Conservation (phyloP, 2,113 vertebrate genomes). For the Naja naja region DNA sequence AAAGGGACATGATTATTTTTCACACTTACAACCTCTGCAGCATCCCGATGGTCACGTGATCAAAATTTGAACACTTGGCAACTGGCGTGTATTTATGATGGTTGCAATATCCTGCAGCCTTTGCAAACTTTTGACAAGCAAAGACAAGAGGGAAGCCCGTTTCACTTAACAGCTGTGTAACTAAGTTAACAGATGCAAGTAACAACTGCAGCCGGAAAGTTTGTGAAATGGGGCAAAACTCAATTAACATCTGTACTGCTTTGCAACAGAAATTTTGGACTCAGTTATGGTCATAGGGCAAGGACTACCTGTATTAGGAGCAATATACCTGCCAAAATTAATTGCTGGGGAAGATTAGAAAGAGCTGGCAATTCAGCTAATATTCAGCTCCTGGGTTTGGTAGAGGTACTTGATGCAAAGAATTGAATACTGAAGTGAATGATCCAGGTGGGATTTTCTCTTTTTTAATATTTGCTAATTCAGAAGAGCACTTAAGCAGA, state of each 20-base stretch:
- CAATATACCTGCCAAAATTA: neutral
- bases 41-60: neutral
- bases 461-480: neutral
- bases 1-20: neutral
- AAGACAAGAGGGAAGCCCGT: neutral
- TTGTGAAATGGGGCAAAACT: neutral
- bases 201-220: neutral
- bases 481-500: neutral
- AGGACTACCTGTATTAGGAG: neutral
- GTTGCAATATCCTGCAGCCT: neutral
- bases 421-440: neutral
- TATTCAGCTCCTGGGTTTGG: neutral
- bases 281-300: neutral
- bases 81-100: neutral
- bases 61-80: neutral
- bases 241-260: neutral
- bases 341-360: neutral
- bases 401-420: neutral
- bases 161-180: neutral
- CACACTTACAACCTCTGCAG: neutral
- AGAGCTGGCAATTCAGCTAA: neutral
- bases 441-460: neutral
- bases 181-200: neutral
- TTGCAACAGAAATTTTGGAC: neutral
- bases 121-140: neutral